Base-by-base conservation (phyloP, 2,888 invertebrate genomes). In the Morpho helenor region DNA sequence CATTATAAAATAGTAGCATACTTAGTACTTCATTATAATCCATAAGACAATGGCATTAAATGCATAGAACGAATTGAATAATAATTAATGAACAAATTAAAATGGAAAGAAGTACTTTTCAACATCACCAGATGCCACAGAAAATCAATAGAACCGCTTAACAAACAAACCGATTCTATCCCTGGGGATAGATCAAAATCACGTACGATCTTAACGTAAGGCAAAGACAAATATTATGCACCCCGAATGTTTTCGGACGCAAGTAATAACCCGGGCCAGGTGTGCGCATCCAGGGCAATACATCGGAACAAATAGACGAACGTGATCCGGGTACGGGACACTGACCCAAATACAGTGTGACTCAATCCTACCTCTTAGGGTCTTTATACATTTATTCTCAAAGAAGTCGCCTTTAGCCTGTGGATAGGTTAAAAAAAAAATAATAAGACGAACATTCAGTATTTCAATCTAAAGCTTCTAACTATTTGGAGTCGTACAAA, bases 291-390 rank as follows among this genome's bases (percentile, higher is more conserved):
- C 67, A 70, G 70, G 68, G 54, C 79, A 78, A 81, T 79, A 80
- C 81, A 77, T 80, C 80, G 85, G 83, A 83, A 87, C 87, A 87
- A 89, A 89, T 87, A 82, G 80, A 68, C 65, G 77, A 55, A 82
- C 88, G 88, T 87, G 88, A 80, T 68, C 67, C 64, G 87, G 75
- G 79, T 82, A 49, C 68, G 49, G 53, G 67, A 66, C 66, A 63
- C 67, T 80, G 84, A 79, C 85, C 85, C 57, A 66, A 54, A 64
- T 66, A 62, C 53, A 49, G 53, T 50, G 50, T 43, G 60, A 50
- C 60, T 57, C 47, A 47, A 56, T 54, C 41, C 45, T 23, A 49
- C 45, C 52, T 53, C 52, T 52, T 31, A 52, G 54, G 56, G 56
- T 46, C 50, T 45, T 39, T 9, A 23, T 23, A 56, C 54, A 54